A percentile compares a stretch with the other conserved stretches of the same genome.
Conservation (phyloP, 2,113 vertebrate genomes). For the Eira barbara region DNA sequence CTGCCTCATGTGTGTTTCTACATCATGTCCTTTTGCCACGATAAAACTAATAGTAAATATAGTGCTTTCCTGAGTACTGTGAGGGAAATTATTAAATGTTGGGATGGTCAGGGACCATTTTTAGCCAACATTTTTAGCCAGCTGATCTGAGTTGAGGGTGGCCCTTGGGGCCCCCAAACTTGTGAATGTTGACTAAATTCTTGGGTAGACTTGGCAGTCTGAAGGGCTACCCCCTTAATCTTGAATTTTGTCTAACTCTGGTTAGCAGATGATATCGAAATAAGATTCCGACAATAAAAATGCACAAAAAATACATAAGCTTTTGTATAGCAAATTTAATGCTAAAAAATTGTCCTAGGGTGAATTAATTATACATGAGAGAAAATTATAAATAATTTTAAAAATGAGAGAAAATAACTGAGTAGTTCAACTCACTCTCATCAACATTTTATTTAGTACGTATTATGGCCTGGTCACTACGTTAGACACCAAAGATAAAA, state of each 20-base stretch:
- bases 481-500: neutral
- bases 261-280: neutral
- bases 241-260: neutral
- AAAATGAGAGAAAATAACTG: neutral
- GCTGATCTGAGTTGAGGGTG: neutral
- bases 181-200: neutral
- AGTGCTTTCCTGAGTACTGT: neutral
- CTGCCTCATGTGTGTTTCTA: neutral
- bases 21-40: neutral
- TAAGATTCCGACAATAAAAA: neutral
- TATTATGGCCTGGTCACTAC: neutral
- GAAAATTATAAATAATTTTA: neutral
- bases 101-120: neutral
- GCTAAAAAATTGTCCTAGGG: neutral
- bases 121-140: neutral
- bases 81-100: neutral
- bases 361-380: neutral
- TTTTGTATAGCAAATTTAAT: neutral
- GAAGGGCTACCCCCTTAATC: neutral
- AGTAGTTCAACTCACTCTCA: neutral
- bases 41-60: neutral
- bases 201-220: neutral
- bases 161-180: neutral
- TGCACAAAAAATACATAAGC: neutral
- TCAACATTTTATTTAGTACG: neutral